phyloP scores from a whole-genome alignment of 2,888 invertebrate species.

The Gymnoscelis rufifasciata region DNA sequence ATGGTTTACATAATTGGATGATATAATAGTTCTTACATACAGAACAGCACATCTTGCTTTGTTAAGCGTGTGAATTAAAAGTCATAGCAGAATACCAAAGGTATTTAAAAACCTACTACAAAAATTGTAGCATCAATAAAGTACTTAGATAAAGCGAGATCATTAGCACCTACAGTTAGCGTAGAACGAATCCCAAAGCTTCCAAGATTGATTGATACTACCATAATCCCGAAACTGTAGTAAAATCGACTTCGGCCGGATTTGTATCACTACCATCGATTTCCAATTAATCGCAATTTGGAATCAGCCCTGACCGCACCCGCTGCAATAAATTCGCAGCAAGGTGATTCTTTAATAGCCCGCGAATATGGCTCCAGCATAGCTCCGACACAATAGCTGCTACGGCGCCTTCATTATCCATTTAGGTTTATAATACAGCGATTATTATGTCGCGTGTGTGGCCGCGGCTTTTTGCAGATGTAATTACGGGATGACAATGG shows the following conservation, averaged over 20 bases:
- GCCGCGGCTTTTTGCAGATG: constrained; percentile 33
- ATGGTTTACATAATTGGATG: no score
- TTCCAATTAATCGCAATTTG: constrained; percentile 25
- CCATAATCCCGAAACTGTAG: background rate
- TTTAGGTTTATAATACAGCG: constrained; percentile 25
- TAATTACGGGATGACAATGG: constrained; percentile 54
- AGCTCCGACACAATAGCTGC: constrained; percentile 17
- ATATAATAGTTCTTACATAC: no score
- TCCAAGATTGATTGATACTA: constrained; percentile 4
- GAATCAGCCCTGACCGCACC: constrained; percentile 28
- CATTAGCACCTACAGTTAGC: no score
- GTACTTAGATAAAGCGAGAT: no score
- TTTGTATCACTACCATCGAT: constrained; percentile 25
- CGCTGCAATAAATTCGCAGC: constrained; percentile 26
- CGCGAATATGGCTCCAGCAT: constrained; percentile 25
- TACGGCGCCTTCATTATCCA: constrained; percentile 27
- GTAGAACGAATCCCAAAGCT: background rate
- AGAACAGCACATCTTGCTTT: no score
- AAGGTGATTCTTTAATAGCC: constrained; percentile 27
- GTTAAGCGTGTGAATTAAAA: no score
- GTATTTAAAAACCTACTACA: no score
- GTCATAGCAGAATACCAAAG: no score
- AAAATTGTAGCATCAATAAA: no score
- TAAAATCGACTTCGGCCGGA: background rate
- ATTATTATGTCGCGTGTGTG: constrained; percentile 24